Base-by-base conservation (phyloP, 2,113 vertebrate species). In the Chionodraco myersi region DNA sequence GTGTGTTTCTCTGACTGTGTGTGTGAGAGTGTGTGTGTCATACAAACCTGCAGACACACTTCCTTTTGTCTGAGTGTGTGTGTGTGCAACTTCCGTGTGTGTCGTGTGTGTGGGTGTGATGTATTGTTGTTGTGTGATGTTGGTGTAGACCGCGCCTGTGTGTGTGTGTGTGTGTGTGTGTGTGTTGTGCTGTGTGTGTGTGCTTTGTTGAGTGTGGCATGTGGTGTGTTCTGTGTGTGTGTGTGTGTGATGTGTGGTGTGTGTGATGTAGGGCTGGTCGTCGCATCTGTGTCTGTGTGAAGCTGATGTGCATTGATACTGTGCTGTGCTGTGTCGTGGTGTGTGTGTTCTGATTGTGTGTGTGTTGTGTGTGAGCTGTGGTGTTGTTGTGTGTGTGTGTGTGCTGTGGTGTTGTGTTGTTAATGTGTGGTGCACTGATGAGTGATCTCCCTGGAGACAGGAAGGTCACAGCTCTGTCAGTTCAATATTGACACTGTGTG, bases 401-500 rank as follows among this genome's bases (percentile, higher is more conserved):
- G 75, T 16, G n/a, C n/a, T n/a, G n/a, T n/a, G n/a, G n/a, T n/a
- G n/a, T n/a, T n/a, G n/a, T n/a, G n/a, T n/a, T n/a, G n/a, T n/a
- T n/a, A n/a, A n/a, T 59, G 36, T 1, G 36, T 36, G 36, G 57
- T 81, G 70, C 61, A 41, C 52, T 78, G 82, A 81, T 82, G 71
- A 86, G 58, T 80, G 75, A 71, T 79, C 64, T 75, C 77, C 78
- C 72, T 72, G 75, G 76, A 78, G 86, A 91, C 71, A 47, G 63
- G 75, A 90, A 88, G 91, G 90, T 90, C 89, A 88, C 76, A 80
- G 84, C 70, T 74, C 72, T 88, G 90, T 82, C 86, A 67, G 63
- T 72, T 79, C 90, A 92, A 92, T 92, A 94, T 92, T 92, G 86
- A 91, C 15, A 91, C 15, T 64, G 63, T 48, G 79, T 67, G 69